Evolutionary conservation across 2,113 vertebrate species (phyloP).

Genomic region (Neomonachus schauinslandi): DNA sequence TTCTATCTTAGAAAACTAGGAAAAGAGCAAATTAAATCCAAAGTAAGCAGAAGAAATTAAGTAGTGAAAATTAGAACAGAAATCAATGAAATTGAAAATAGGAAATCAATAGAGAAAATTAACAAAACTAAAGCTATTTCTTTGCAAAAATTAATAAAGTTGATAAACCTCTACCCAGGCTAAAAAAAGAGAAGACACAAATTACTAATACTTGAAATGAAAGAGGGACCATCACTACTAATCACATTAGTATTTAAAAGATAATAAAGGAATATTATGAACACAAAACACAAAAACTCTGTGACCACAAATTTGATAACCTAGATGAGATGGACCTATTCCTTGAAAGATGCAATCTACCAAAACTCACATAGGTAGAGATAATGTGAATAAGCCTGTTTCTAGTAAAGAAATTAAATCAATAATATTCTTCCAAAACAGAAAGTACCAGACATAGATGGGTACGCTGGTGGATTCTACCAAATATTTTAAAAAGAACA

Average conservation of each 20-base stretch:
- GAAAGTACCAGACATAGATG: background rate
- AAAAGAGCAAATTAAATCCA: background rate
- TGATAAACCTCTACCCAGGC: background rate
- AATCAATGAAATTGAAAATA: background rate
- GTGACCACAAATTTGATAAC: background rate
- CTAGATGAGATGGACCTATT: background rate
- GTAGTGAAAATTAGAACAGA: background rate
- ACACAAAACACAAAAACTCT: background rate
- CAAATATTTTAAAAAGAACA: background rate
- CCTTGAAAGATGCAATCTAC: background rate
- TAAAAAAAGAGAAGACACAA: background rate
- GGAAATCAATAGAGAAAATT: background rate
- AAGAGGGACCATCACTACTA: background rate
- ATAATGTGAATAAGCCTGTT: background rate
- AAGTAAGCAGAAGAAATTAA: background rate
- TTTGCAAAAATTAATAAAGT: background rate
- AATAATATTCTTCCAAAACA: background rate
- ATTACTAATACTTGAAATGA: constrained; percentile 5
- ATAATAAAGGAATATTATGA: background rate
- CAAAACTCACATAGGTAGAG: background rate
- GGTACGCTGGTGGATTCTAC: background rate
- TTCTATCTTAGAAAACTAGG: background rate
- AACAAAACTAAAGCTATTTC: background rate
- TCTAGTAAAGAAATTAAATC: background rate
- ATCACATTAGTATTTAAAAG: background rate